Base-by-base conservation (phyloP, 2,888 invertebrate genomes). In the Drosophila ezoana region DNA sequence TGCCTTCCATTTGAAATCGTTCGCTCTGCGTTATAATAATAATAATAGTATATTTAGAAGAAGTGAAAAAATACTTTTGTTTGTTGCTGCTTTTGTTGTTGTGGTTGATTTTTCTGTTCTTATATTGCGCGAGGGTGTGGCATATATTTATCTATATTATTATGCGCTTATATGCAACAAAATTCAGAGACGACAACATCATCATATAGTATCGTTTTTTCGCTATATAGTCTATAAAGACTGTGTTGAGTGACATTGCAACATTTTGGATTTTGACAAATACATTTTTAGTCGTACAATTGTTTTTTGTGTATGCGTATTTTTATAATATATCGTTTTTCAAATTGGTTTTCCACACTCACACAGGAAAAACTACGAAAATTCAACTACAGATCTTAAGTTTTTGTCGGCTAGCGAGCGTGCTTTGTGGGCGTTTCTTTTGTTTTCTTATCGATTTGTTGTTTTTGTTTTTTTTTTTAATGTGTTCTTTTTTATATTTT, bases 351-450 rank as follows among this genome's bases (percentile, higher is more conserved):
- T 58, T 59, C 28, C 35, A 52, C 52, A 82, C 64, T 53, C 61
- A 62, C 61, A 60, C 47, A 59, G 56, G 54, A 58, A 43, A 43
- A 59, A 38, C 59, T 64, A 64, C 58, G 63, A 69, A 63, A 85
- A 65, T 81, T 82, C 52, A 62, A 64, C 77, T 81, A 79, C 68
- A 60, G 49, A 53, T 63, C 18, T 65, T 56, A 78, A 61, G 58
- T 63, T 73, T 76, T 76, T 79, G 60, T 78, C 70, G 65, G 61
- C 70, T 70, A 71, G 61, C 78, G 72, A 73, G 73, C 76, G 79
- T 79, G 72, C 60, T 69, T 64, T 72, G 56, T 64, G 72, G 75
- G 62, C 56, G 53, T 57, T 71, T 54, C 16, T 40, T 52, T 47
- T 52, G n/a, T 47, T 60, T 60, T 58, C 33, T 56, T 57, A 57